Percentiles rank a stretch among this genome's conserved stretches.
phyloP scores from a whole-genome alignment of 2,888 invertebrate genomes.

The Eupithecia inturbata region DNA sequence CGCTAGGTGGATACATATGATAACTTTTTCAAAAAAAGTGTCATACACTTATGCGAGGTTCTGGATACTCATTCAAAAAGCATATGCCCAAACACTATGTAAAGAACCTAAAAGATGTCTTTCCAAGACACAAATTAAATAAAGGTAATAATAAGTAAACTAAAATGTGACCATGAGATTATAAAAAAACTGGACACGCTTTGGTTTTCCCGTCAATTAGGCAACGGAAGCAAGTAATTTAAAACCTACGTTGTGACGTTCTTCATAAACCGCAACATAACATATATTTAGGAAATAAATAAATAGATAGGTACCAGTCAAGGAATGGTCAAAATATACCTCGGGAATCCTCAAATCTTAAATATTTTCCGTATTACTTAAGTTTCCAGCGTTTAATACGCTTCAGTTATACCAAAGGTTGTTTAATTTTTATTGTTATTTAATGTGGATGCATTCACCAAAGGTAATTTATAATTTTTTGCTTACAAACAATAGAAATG shows the following conservation, averaged over 20 bases:
- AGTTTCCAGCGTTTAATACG: neutral
- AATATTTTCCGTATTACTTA: neutral
- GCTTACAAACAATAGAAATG: conserved; percentile 53
- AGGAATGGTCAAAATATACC: neutral
- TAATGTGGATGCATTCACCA: conserved; percentile 31
- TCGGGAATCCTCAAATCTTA: neutral
- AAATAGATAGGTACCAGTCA: neutral
- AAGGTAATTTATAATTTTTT: conserved; percentile 48
- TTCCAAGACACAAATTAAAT: neutral
- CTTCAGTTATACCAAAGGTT: conserved; percentile 25
- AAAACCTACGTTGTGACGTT: neutral
- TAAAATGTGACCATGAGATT: conserved; percentile 18
- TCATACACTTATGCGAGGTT: too few species aligned
- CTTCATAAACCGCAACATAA: neutral
- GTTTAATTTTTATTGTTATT: neutral
- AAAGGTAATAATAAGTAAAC: neutral
- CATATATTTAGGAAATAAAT: neutral
- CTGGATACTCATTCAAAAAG: too few species aligned
- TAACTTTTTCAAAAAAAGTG: too few species aligned
- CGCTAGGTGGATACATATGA: too few species aligned
- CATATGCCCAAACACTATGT: too few species aligned
- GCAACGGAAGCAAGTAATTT: neutral
- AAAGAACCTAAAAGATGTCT: neutral
- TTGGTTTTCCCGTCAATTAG: neutral
- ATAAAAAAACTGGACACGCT: conserved; percentile 1